Evolutionary conservation across 1,140 invertebrate genomes (phyloP).

Genomic region (Drosophila sturtevanti): DNA sequence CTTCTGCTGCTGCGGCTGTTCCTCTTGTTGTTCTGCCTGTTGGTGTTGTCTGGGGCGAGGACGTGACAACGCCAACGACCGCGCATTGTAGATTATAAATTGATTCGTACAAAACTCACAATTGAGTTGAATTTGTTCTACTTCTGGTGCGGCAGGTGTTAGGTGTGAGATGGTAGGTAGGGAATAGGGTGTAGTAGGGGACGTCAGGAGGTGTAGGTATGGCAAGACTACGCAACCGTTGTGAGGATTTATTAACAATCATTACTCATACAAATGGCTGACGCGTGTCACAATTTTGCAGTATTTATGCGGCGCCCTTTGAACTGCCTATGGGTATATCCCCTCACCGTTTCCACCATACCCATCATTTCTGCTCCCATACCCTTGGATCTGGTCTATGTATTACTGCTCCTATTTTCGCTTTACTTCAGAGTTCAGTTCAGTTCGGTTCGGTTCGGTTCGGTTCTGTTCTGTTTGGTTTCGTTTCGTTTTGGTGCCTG

Average conservation of each 20-base stretch:
- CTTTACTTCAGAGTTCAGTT: background rate
- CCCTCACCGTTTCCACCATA: background rate
- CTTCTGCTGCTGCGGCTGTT: background rate
- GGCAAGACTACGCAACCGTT: constrained; percentile 24
- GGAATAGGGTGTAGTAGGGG: too few species aligned
- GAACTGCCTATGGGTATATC: constrained; percentile 58
- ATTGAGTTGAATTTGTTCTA: constrained; percentile 75
- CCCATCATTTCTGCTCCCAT: too few species aligned
- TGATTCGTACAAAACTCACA: constrained; percentile 77
- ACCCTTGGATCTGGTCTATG: background rate
- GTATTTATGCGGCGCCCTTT: constrained; percentile 75
- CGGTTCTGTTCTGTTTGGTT: constrained; percentile 2
- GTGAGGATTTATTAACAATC: constrained; percentile 78
- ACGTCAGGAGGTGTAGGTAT: constrained; percentile 5
- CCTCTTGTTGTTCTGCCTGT: background rate
- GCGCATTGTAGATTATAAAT: constrained; percentile 74
- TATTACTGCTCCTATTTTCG: background rate
- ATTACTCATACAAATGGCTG: constrained; percentile 81
- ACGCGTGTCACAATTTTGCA: constrained; percentile 80
- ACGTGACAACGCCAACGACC: constrained; percentile 70
- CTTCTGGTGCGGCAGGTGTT: constrained; percentile 39
- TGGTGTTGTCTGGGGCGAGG: constrained; percentile 52
- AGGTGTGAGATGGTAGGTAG: constrained; percentile 9
- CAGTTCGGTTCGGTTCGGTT: background rate
- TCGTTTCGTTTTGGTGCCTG: constrained; percentile 14